A percentile compares a stretch with the other conserved stretches of the same genome.
Evolutionary conservation across 92 coral and sea anemone genomes (phyloP).

Genomic region (Palythoa grandis): DNA sequence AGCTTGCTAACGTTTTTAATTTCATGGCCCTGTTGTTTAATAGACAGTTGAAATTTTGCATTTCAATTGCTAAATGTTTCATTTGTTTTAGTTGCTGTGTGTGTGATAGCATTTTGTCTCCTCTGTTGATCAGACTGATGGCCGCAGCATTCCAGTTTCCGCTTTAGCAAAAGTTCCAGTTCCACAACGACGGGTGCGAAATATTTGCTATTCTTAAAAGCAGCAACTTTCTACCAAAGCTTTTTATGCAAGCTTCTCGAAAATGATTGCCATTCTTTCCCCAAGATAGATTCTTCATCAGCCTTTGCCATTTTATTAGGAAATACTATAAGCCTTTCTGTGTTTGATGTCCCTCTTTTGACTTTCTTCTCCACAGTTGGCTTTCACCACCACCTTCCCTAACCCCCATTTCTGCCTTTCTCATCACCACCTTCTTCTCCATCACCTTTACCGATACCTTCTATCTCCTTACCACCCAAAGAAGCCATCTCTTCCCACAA

Average conservation of each 20-base stretch:
- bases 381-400: background rate
- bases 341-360: background rate
- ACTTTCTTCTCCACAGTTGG: background rate
- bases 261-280: background rate
- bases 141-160: slow-evolving; percentile 85
- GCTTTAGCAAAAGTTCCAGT: slow-evolving; percentile 93
- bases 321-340: background rate
- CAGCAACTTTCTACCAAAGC: background rate
- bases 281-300: background rate
- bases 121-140: slow-evolving; percentile 79
- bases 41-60: slow-evolving; percentile 22
- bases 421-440: too few species aligned
- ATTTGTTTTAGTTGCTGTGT: slow-evolving; percentile 46
- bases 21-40: background rate
- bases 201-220: slow-evolving; percentile 35
- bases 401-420: background rate
- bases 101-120: slow-evolving; percentile 61
- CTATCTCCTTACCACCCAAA: background rate
- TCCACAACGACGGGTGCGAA: slow-evolving; percentile 86
- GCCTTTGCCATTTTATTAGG: background rate
- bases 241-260: background rate
- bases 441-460: too few species aligned
- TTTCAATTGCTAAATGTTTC: slow-evolving; percentile 28
- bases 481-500: background rate
- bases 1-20: background rate